Percentiles rank a stretch among this genome's conserved stretches.
Evolutionary conservation across 1,140 invertebrate species (phyloP).

Genomic region (Wasmannia auropunctata): DNA sequence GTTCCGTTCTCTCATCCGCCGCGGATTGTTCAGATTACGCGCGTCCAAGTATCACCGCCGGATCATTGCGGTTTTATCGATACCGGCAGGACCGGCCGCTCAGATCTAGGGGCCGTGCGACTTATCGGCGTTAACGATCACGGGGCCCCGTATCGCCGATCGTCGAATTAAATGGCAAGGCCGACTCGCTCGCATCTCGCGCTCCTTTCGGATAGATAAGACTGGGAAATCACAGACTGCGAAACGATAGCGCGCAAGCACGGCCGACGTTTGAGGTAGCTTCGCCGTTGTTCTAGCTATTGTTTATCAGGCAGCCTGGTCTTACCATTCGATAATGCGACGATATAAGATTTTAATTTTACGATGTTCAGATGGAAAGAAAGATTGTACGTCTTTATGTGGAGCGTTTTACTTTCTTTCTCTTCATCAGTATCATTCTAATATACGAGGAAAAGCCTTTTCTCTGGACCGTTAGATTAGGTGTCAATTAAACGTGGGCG

Average conservation of each 20-base stretch:
- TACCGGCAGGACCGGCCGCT: conserved; percentile 61
- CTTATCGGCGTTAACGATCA: conserved; percentile 45
- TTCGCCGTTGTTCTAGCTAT: conserved; percentile 32
- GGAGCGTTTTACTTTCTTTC: not conserved
- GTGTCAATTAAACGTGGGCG: conserved; percentile 73
- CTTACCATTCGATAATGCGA: not conserved
- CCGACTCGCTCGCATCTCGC: conserved; percentile 45
- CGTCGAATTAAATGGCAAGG: conserved; percentile 49
- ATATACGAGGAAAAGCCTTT: not conserved
- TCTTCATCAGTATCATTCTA: not conserved
- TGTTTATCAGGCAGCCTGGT: conserved; percentile 16
- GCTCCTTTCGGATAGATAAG: conserved; percentile 50
- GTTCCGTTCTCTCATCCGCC: conserved; percentile 54
- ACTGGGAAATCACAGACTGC: not conserved
- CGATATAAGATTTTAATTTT: conserved; percentile 33
- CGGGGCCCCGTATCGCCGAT: conserved; percentile 39
- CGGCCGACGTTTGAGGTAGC: conserved; percentile 1
- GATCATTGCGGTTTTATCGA: conserved; percentile 71
- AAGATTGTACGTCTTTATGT: not conserved
- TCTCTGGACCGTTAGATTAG: conserved; percentile 63
- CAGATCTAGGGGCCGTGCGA: conserved; percentile 42
- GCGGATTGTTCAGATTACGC: conserved; percentile 79
- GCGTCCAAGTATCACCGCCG: conserved; percentile 69
- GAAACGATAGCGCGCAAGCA: conserved; percentile 27
- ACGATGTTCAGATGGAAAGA: not conserved